Evolutionary conservation across 2,888 invertebrate species (phyloP), one percentile per base, ranked within the genome.

Genomic region (Agrotis exclamationis): DNA sequence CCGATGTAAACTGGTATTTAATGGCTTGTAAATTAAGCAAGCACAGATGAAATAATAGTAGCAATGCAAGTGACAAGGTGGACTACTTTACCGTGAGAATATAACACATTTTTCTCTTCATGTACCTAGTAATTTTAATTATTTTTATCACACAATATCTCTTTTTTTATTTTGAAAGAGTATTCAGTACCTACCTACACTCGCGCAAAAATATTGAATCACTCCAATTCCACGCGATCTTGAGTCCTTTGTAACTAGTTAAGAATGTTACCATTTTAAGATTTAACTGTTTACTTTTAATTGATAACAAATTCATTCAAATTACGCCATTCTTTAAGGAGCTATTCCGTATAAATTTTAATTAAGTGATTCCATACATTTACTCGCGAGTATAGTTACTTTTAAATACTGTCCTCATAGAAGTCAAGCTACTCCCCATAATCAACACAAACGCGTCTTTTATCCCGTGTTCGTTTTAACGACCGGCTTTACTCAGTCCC

Each of bases 401-500:
- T n/a, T 24, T 24, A n/a, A n/a, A 39, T n/a, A 64, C 63, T 76
- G 11, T 28, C 51, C 13, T 63, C 20, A 11, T 13, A 20, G 16
- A 6, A 57, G 63, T 72, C 73, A 11, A 83, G 74, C 74, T 60
- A 70, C 56, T 73, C 16, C 33, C 22, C 1, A 47, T 1, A 18
- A 24, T 33, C 14, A 51, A 64, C 71, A 47, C 62, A 62, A 75
- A 83, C 57, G 53, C 60, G 66, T 18, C 71, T 67, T 73, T 71
- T 76, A 83, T 87, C 77, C 83, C 82, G 69, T 84, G 78, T 84
- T 87, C 85, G 86, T 87, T 90, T 88, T 90, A 89, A 89, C 88
- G 88, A 87, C 84, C 77, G 58, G 88, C 87, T 91, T 72, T 87
- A 85, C 79, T 62, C 72, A 63, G 74, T 73, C 73, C 66, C 54